Evolutionary conservation across 2,797 vertebrate species (phyloP), one percentile per base, ranked within the genome.

Genomic region (Cichlasoma orientale): DNA sequence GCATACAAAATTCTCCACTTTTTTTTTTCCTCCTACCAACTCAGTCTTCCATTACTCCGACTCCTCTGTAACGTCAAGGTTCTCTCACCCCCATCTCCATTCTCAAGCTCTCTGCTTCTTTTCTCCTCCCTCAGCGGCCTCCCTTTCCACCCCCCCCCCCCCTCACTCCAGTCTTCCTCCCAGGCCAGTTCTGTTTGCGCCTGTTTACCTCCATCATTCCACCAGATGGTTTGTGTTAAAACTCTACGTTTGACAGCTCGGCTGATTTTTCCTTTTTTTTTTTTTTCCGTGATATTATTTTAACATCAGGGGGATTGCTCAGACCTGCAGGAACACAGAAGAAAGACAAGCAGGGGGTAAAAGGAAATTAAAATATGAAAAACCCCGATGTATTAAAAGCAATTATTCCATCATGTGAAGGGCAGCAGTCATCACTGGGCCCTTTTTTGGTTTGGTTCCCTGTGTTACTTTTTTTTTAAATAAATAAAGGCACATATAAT

Each of bases 201-300:
- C 80, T 94, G 92, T 94, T 93, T 92, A 93, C 92, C 90, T 94
- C 90, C 88, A 89, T 86, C 80, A 79, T 72, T 93, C 88, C 89
- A 91, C 92, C 95, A 96, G 93, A 95, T 96, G 95, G 94, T 95
- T 95, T 90, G 90, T 90, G 94, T 96, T 95, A 95, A 86, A 92
- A 93, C 89, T 93, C 82, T 75, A 74, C 83, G 58, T 94, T 94
- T 95, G 93, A 94, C 94, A 94, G 91, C 91, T 92, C 79, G 50
- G 84, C 73, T 75, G 71, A 83, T 79, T 88, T 77, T 72, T 33
- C 72, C 50, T 50, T 72, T 83, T 66, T 76, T 63, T 71, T 50
- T 72, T 83, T 66, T 63, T 71, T 23, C 41, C 41, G 79, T 89
- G 85, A 92, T 94, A 93, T 94, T 93, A 93, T 95, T 94, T 91